Percentiles rank a stretch among this genome's conserved stretches.
These are phyloP conservation scores for Urosaurus nigricauda DNA, from an alignment of 2,797 vertebrate genomes.

Conservation along the genomic window DNA sequence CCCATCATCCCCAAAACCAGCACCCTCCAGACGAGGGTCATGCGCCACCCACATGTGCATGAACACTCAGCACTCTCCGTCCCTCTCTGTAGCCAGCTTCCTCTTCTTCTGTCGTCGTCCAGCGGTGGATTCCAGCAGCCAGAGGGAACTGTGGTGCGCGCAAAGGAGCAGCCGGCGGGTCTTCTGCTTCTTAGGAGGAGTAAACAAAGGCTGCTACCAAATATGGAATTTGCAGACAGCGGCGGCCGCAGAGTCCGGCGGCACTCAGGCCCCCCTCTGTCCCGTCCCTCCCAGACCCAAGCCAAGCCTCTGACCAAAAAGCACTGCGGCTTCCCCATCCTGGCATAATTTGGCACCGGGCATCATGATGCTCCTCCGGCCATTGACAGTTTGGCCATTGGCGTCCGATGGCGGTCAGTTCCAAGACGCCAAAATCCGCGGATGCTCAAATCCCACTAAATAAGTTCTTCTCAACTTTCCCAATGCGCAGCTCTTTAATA, in stretches of 20 bases:
- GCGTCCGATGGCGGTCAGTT: too few species aligned
- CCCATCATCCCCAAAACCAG: too few species aligned
- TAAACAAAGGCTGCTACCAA: slow-evolving; percentile 30
- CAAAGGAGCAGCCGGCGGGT: background rate
- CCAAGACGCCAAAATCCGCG: too few species aligned
- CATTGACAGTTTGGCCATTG: too few species aligned
- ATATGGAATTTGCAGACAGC: slow-evolving; percentile 21
- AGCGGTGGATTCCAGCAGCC: background rate
- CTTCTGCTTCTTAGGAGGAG: background rate
- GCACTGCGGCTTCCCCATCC: background rate
- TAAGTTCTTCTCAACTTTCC: too few species aligned
- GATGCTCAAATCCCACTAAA: too few species aligned
- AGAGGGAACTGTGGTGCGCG: background rate
- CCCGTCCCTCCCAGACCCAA: background rate
- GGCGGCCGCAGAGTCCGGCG: too few species aligned
- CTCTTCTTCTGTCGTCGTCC: background rate
- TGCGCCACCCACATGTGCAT: too few species aligned
- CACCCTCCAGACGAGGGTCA: too few species aligned
- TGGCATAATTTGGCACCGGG: background rate
- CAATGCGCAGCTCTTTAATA: too few species aligned
- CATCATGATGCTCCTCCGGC: background rate
- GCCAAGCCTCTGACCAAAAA: background rate
- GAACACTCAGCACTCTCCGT: background rate
- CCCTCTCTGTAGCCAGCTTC: background rate
- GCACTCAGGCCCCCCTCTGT: background rate